Base-by-base conservation (phyloP, 2,888 invertebrate genomes). In the Octonoba sinensis region DNA sequence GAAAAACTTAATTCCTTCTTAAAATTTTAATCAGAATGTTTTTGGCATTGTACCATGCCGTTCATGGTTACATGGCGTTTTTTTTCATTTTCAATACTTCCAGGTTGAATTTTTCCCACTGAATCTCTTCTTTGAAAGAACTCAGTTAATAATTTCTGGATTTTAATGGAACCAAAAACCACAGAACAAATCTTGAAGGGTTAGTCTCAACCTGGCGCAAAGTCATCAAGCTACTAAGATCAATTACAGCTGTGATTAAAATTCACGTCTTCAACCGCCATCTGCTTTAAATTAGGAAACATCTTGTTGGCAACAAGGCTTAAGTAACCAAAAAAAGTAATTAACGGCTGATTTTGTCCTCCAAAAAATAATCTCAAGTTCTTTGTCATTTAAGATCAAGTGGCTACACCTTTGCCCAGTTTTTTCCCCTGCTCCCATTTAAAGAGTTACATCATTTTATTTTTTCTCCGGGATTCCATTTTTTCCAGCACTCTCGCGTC, bases 401-500 rank as follows among this genome's bases (percentile, higher is more conserved):
- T 79, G 64, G 67, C 67, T 57, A 51, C 49, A 73, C 64, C 81
- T 69, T 65, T 60, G 47, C 60, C 24, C 18, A 72, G 27, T 65
- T 70, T 79, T 74, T 81, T 81, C 27, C 46, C 15, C 18, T 20
- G 20, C 27, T n/a, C 47, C 64, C 70, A 73, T 75, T 82, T 82
- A 79, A 79, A 69, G 73, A 79, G 67, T 79, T 62, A 66, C 81
- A 75, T 82, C 70, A 82, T 82, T 82, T 74, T 70, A 22, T 59
- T 49, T 67, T 69, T 60, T 57, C 65, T n/a, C 8, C 22, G 13
- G 22, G 20, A 24, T 36, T 67, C 60, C 44, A 49, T 54, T 65
- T 78, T 72, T 72, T 60, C 59, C 51, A 20, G 18, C 51, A 49
- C 57, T 36, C 47, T 51, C 60, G 24, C 36, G 20, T 51, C 62